Base-by-base conservation (phyloP, 2,888 invertebrate genomes). In the Camptogramma bilineatum region DNA sequence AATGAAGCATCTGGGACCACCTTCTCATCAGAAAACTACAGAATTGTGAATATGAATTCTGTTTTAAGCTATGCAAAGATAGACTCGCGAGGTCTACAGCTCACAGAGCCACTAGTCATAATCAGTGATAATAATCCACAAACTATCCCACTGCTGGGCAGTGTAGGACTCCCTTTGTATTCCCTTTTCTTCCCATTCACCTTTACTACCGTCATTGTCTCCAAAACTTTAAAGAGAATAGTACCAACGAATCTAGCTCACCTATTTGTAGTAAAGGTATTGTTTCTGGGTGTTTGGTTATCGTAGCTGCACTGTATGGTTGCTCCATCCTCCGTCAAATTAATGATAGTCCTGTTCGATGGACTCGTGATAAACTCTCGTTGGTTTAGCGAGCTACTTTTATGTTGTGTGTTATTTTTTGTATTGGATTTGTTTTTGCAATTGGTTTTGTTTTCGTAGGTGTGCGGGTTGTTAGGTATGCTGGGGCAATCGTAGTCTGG, bases 291-390 rank as follows among this genome's bases (percentile, higher is more conserved):
- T n/a, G 86, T 78, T 56, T 87, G 84, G 62, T 91, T 91, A 52
- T 93, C 90, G 72, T 93, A 93, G 78, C 94, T 95, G 77, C 95
- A 96, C 76, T 95, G 95, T 74, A 96, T 96, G 5, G 95, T 95
- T 52, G 95, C 95, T 48, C 96, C 96, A 72, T 94, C 95, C 84
- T 95, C 96, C 0, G 96, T 95, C 73, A 96, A 86, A 87, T 96
- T 96, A 52, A 96, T 96, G 68, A 96, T 96, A 3, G 96, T 96
- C 77, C 95, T 95, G 85, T 96, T 96, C 68, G 95, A 94, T 65
- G 94, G 91, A 76, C 79, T 76, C 62, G 82, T 85, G 66, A 88
- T 69, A 59, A 85, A 86, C 44, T 92, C 91, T 34, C 56, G 55
- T 42, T 65, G 61, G 53, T 48, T 63, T 52, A 58, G 58, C n/a